Conservation (phyloP, 1,140 invertebrate genomes). For the Zaprionus kolodkinae region DNA sequence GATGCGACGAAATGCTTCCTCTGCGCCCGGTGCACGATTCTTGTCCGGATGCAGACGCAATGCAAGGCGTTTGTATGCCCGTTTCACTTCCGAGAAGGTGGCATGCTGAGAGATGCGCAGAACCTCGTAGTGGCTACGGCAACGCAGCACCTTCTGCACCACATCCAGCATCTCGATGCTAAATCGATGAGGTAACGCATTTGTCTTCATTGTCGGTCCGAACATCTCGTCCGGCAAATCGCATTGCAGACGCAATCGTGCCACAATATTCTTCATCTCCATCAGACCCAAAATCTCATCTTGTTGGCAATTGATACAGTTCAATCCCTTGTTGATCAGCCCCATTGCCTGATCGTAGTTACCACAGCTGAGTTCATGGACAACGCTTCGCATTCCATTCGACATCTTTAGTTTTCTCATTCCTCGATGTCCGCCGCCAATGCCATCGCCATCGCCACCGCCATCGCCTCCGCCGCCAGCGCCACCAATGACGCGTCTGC, state of each 20-base stretch:
- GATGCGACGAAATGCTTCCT: constrained; percentile 97
- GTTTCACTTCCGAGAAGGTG: constrained; percentile 97
- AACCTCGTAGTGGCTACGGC: constrained; percentile 99
- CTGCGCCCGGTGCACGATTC: constrained; percentile 97
- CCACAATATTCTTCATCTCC: constrained; percentile 63
- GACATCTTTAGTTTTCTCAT: neutral
- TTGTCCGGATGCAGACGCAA: constrained; percentile 99
- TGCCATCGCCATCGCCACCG: too few relatives aligned
- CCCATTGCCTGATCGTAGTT: constrained; percentile 53
- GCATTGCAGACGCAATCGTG: constrained; percentile 42
- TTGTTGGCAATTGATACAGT: constrained; percentile 16
- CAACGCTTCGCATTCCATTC: neutral
- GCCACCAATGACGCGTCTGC: too few relatives aligned
- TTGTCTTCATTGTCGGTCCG: constrained; percentile 55
- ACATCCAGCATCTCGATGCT: constrained; percentile 86
- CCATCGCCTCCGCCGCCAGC: too few relatives aligned
- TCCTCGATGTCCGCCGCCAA: neutral
- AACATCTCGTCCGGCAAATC: constrained; percentile 23
- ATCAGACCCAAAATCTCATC: constrained; percentile 44
- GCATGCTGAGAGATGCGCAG: constrained; percentile 95
- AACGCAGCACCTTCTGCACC: constrained; percentile 86
- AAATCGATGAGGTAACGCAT: constrained; percentile 58
- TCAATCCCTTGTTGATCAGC: constrained; percentile 48
- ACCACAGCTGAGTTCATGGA: constrained; percentile 48
- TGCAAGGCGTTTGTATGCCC: constrained; percentile 97